Base-by-base conservation (phyloP, 2,113 vertebrate species). In the Collichthys lucidus region DNA sequence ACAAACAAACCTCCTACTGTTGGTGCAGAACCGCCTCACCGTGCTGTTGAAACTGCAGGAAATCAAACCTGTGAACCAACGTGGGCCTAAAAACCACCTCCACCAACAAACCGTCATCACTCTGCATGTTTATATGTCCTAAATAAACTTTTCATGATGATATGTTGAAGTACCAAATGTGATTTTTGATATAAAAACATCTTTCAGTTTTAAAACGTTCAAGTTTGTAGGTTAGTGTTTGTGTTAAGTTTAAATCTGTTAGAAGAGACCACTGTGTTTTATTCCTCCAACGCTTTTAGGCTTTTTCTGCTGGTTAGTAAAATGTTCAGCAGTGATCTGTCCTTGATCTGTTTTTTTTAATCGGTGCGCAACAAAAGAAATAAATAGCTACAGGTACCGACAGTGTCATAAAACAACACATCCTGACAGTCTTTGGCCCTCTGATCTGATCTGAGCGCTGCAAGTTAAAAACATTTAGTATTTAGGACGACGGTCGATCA, bases 361-460 rank as follows among this genome's bases (percentile, higher is more conserved):
- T 40, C 35, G 35, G 35, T 26, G 66, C 22, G 66, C 57, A 79
- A 71, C n/a, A 61, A 55, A 46, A 55, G 4, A 56, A 55, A 71
- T 47, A 69, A 79, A 71, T 22, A 56, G 11, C 59, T 71, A 2
- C 12, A 53, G 16, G 46, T n/a, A 52, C 31, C 67, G 5, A 56
- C 56, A 55, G 76, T 8, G 66, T 70, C 35, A 46, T 2, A 14
- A 61, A 50, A 42, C 11, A 6, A 61, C 40, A 68, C 53, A 50
- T 31, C 44, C 73, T 20, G 53, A 56, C 68, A 40, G 10, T 40
- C 35, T 40, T 40, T 9, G 40, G 40, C 22, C 35, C 20, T 68
- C 65, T 9, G 26, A 31, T 50, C 11, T 40, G 35, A 40, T 2
- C 10, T 11, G n/a, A 46, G 4, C 11, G 12, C 11, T 17, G 10